Evolutionary conservation across 2,113 vertebrate species (phyloP).

Genomic region (Oryctolagus cuniculus): DNA sequence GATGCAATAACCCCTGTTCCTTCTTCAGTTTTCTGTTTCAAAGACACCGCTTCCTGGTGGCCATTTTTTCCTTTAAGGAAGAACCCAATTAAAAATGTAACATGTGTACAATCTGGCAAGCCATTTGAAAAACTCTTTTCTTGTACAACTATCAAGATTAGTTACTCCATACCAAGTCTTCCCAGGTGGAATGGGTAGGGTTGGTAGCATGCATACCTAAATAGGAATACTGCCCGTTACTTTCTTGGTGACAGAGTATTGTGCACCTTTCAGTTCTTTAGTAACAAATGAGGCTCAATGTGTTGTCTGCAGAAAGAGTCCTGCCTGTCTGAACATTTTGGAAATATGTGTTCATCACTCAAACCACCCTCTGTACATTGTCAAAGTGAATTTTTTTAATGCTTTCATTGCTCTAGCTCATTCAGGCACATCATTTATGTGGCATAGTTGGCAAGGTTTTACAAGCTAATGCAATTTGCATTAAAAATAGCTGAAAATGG

Average conservation of each 20-base stretch:
- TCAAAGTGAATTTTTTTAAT: constrained; percentile 87
- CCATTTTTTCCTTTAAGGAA: neutral
- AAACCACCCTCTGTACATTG: constrained; percentile 87
- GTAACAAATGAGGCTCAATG: constrained; percentile 59
- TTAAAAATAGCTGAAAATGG: constrained; percentile 94
- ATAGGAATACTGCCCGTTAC: neutral
- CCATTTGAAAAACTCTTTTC: constrained; percentile 38
- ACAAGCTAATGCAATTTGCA: constrained; percentile 93
- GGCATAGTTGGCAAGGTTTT: constrained; percentile 93
- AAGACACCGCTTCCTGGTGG: neutral
- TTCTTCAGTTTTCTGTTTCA: constrained; percentile 18
- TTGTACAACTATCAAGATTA: constrained; percentile 44
- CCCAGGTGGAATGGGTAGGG: neutral
- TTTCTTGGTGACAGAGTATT: constrained; percentile 18
- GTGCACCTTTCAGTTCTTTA: constrained; percentile 56
- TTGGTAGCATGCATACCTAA: constrained; percentile 50
- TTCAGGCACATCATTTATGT: constrained; percentile 92
- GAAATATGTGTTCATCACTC: constrained; percentile 86
- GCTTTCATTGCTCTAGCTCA: constrained; percentile 88
- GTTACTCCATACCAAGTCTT: constrained; percentile 59
- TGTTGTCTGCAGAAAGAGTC: constrained; percentile 67
- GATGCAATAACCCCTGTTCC: neutral
- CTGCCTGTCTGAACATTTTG: constrained; percentile 83
- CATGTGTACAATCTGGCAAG: neutral
- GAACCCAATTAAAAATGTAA: constrained; percentile 27